phyloP scores from a whole-genome alignment of 2,888 invertebrate genomes.

The Leptura quadrifasciata region DNA sequence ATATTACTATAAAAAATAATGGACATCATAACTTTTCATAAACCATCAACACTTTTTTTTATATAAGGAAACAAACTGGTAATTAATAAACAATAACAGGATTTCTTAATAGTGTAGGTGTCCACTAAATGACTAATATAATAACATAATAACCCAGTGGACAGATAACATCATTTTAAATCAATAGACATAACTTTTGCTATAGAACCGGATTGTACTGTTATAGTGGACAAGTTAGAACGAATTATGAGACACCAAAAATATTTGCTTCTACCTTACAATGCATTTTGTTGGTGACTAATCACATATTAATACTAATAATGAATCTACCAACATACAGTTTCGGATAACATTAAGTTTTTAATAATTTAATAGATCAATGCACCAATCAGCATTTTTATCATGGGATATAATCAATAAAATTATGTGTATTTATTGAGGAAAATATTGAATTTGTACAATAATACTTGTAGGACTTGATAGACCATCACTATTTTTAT shows the following conservation, averaged over 20 bases:
- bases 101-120: background rate
- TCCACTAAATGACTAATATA: background rate
- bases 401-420: too few relatives aligned
- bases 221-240: background rate
- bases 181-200: background rate
- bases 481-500: too few relatives aligned
- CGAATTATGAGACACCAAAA: background rate
- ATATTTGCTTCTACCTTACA: background rate
- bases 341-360: too few relatives aligned
- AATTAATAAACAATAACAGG: background rate
- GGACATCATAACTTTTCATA: background rate
- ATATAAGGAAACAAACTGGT: background rate
- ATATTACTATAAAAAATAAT: background rate
- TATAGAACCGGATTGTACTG: constrained; percentile 3
- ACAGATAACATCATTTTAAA: background rate
- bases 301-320: background rate
- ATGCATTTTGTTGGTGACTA: background rate
- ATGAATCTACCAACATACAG: too few relatives aligned
- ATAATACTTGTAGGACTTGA: too few relatives aligned
- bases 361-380: too few relatives aligned
- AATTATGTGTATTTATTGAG: too few relatives aligned
- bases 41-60: background rate
- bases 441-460: too few relatives aligned
- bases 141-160: background rate
- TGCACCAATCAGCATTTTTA: too few relatives aligned